phyloP scores from a whole-genome alignment of 2,113 vertebrate species.

The Vidua macroura region DNA sequence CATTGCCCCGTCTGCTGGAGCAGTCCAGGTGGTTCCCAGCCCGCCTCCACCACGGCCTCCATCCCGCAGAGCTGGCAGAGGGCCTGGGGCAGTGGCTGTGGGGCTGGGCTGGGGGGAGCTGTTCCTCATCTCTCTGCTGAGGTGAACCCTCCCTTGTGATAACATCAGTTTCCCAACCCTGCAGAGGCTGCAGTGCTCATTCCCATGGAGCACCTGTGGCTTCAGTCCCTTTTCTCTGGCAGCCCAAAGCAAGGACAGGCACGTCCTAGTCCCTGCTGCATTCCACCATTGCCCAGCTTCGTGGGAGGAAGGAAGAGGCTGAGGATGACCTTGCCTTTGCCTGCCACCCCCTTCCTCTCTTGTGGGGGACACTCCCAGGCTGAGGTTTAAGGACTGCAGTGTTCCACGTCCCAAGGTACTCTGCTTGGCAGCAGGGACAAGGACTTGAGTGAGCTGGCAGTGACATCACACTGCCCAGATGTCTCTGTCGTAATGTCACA shows the following conservation, averaged over 20 bases:
- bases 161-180: conserved; percentile 33
- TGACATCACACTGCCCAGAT: rapidly evolving
- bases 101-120: background rate
- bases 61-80: background rate
- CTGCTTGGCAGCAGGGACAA: background rate
- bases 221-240: background rate
- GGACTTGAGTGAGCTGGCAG: background rate
- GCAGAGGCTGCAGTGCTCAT: background rate
- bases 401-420: rapidly evolving
- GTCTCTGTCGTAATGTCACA: rapidly evolving
- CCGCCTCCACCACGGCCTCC: rapidly evolving
- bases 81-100: background rate
- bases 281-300: background rate
- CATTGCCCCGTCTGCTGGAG: background rate
- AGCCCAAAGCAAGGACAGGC: background rate
- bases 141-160: background rate
- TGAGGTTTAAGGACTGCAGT: background rate
- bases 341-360: background rate
- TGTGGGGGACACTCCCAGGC: background rate
- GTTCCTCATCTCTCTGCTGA: background rate
- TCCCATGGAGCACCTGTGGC: background rate
- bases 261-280: rapidly evolving
- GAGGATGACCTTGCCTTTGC: background rate
- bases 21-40: background rate
- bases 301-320: background rate